Percentiles rank a stretch among this genome's conserved stretches.
Evolutionary conservation across 2,888 invertebrate genomes (phyloP).

Genomic region (Rugalucina vietnamica): DNA sequence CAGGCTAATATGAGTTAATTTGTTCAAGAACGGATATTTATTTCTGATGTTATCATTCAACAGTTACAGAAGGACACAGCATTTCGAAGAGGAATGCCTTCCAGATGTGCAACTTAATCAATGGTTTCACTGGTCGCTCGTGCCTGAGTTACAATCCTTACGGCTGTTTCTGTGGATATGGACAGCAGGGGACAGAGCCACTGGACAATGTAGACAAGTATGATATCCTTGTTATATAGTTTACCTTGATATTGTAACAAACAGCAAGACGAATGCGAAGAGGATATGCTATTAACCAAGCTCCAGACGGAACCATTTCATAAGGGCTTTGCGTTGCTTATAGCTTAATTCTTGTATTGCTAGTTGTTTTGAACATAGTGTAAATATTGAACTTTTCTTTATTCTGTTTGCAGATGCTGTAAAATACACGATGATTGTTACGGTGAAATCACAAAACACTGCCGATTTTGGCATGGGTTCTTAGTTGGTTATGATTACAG

Average conservation of each 20-base stretch:
- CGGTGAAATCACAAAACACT: constrained; percentile 52
- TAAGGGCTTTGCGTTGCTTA: no score
- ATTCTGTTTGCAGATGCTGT: constrained; percentile 75
- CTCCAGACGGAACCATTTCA: no score
- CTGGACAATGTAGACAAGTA: constrained; percentile 72
- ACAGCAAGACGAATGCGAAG: no score
- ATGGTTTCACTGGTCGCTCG: constrained; percentile 68
- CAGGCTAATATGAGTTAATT: no score
- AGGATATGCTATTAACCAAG: no score
- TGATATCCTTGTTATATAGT: no score
- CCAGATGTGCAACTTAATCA: constrained; percentile 73
- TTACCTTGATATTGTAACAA: no score
- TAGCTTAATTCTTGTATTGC: no score
- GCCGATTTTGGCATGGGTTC: constrained; percentile 68
- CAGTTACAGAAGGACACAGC: not conserved
- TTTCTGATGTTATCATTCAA: no score
- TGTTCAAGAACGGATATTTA: no score
- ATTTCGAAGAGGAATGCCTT: constrained; percentile 60
- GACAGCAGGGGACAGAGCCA: constrained; percentile 67
- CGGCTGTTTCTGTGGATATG: constrained; percentile 79
- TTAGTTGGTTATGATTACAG: constrained; percentile 66
- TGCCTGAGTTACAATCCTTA: constrained; percentile 74
- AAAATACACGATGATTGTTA: constrained; percentile 73
- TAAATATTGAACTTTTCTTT: no score
- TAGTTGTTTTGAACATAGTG: no score